Conservation (phyloP, 1,140 invertebrate species). For the Limonius californicus region DNA sequence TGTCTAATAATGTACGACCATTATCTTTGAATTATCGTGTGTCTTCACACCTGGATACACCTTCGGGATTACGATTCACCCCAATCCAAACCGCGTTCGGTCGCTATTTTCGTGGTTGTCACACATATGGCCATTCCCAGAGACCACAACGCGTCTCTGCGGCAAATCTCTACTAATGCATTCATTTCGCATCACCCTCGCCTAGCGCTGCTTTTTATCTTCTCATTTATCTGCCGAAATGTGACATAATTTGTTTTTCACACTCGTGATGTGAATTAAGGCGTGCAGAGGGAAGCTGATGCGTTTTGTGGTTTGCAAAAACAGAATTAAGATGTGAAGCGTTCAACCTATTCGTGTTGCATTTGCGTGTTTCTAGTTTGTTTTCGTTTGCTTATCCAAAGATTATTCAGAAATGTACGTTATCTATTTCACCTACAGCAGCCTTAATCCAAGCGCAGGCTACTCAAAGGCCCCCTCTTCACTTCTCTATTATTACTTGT, state of each 20-base stretch:
- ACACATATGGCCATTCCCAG: constrained; percentile 1
- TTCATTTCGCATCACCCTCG: constrained; percentile 3
- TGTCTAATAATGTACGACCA: constrained; percentile 4
- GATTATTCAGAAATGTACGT: no score
- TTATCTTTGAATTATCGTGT: constrained; percentile 27
- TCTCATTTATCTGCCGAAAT: not conserved
- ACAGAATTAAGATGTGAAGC: not conserved
- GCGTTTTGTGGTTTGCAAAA: not conserved
- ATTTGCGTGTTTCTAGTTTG: no score
- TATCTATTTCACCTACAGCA: no score
- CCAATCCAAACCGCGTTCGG: not conserved
- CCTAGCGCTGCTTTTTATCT: not conserved
- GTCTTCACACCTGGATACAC: constrained; percentile 25
- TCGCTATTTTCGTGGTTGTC: constrained; percentile 1
- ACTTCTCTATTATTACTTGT: not conserved
- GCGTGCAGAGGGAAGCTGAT: not conserved
- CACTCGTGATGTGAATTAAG: not conserved
- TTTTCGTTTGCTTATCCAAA: no score
- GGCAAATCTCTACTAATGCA: constrained; percentile 13
- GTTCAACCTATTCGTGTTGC: no score
- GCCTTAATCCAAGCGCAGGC: no score
- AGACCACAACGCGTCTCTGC: not conserved
- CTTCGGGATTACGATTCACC: constrained; percentile 9
- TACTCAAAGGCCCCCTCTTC: no score
- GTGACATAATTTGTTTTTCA: not conserved